phyloP scores from a whole-genome alignment of 2,797 vertebrate genomes.

The Valencia hispanica region DNA sequence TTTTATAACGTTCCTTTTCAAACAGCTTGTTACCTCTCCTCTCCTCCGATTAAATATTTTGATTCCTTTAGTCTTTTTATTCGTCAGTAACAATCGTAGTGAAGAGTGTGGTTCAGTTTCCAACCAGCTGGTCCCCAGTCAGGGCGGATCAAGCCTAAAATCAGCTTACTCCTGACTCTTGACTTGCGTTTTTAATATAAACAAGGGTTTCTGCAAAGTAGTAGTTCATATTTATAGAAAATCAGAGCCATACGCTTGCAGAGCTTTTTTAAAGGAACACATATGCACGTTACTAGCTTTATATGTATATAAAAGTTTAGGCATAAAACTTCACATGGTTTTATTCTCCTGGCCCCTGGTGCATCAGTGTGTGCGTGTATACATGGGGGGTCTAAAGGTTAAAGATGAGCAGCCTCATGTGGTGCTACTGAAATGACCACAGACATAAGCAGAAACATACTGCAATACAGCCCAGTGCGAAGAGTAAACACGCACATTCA shows the following conservation, averaged over 20 bases:
- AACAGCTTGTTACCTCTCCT: too few relatives aligned
- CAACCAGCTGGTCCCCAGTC: not conserved
- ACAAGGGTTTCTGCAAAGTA: not conserved
- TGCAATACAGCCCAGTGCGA: not conserved
- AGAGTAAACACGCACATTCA: constrained; percentile 3
- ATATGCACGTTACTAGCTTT: not conserved
- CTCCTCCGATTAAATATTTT: not conserved
- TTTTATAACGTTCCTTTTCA: not conserved
- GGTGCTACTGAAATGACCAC: constrained; percentile 12
- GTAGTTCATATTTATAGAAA: not conserved
- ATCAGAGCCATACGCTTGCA: not conserved
- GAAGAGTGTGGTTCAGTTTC: not conserved
- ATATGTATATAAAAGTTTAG: not conserved
- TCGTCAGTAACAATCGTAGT: not conserved
- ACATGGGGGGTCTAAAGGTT: constrained; percentile 10
- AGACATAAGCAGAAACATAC: constrained; percentile 10
- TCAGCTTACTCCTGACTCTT: not conserved
- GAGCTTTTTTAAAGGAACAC: not conserved
- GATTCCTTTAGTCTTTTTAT: not conserved
- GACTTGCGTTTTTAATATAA: not conserved
- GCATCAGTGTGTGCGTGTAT: constrained; percentile 12
- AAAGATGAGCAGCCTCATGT: constrained; percentile 14
- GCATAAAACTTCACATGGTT: not conserved
- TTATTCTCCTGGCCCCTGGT: not conserved
- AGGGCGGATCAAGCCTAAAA: not conserved